Evolutionary conservation across 2,888 invertebrate species (phyloP), one percentile per base, ranked within the genome.

Genomic region (Allophyes oxyacanthae): DNA sequence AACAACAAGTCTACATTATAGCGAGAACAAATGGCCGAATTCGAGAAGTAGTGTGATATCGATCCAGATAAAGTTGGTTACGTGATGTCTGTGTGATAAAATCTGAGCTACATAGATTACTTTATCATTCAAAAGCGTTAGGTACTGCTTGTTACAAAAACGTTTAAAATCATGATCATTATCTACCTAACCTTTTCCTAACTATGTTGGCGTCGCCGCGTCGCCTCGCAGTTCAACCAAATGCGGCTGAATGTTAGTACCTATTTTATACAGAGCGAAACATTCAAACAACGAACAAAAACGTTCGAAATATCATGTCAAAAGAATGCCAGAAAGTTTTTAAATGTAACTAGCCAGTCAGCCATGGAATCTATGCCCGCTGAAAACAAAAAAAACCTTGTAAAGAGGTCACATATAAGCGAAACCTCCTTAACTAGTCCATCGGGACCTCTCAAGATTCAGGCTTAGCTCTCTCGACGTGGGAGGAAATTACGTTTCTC

Each of bases 71-170:
- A 50, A 68, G 51, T 50, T 13, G n/a, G 11, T 20, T 48, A 10
- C 9, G 11, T 20, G 15, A 13, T 8, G 34, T 45, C 38, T 11
- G 33, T 20, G 41, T 41, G 67, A 65, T 65, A 55, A 55, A 38
- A 45, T 30, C 28, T 57, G 51, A 53, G 49, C 66, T 68, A 63
- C 20, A 66, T 57, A 58, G 58, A 63, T 63, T 13, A 63, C 6
- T n/a, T 30, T 44, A 68, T 52, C 51, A 52, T 44, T 61, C 43
- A 60, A 26, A 51, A 15, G 41, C 44, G 44, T 65, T 25, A n/a
- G n/a, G n/a, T n/a, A 8, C 7, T 28, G 6, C 6, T 28, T 8
- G 6, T 1, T 8, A 8, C 28, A 28, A 4, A n/a, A 28, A 28
- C 6, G 3, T 8, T 8, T 6, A 28, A 28, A 28, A 28, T 28